These are phyloP conservation scores for Lasius fuliginosus DNA, from an alignment of 2,888 invertebrate genomes.

Conservation along the genomic window DNA sequence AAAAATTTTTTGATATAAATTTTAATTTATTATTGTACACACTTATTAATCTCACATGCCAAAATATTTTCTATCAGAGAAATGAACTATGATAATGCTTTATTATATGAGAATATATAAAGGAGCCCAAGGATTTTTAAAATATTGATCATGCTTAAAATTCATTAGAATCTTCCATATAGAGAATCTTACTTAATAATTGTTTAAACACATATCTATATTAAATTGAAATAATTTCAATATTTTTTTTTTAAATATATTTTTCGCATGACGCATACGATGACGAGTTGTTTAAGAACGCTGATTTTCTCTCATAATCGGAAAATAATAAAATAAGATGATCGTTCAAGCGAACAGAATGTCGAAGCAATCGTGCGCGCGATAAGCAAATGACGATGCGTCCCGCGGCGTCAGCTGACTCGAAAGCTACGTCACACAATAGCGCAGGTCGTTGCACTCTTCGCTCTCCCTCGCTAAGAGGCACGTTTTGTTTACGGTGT, in stretches of 20 bases:
- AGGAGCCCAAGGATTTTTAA: background rate
- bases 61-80: background rate
- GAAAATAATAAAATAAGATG: too few relatives aligned
- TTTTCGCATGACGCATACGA: background rate
- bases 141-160: background rate
- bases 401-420: conserved; percentile 69
- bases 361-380: conserved; percentile 28
- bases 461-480: conserved; percentile 55
- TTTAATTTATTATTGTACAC: background rate
- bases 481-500: conserved; percentile 64
- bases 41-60: background rate
- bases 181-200: background rate
- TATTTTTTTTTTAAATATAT: background rate
- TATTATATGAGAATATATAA: background rate
- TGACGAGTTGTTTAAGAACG: background rate
- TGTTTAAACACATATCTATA: conserved; percentile 1
- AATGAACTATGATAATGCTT: background rate
- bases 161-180: background rate
- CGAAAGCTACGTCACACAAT: conserved; percentile 72
- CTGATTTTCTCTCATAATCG: background rate
- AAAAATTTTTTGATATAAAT: background rate
- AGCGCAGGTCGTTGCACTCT: conserved; percentile 74
- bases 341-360: background rate
- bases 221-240: background rate
- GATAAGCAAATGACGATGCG: conserved; percentile 48